Evolutionary conservation across 2,888 invertebrate species (phyloP).

Genomic region (Silvanus unidentatus): DNA sequence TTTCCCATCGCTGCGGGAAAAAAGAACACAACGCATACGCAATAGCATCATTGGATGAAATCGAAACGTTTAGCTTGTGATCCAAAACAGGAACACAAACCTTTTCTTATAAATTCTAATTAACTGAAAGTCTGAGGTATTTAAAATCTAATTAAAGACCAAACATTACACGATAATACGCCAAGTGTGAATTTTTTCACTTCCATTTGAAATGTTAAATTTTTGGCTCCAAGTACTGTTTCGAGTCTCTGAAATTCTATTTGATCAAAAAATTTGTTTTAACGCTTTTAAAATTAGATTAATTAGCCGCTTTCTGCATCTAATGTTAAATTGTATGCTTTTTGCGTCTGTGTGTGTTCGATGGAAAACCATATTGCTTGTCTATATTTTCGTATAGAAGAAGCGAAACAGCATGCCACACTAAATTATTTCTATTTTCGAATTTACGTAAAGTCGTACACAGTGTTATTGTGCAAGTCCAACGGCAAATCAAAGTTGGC

Average conservation of each 20-base stretch:
- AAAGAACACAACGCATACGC: too few species aligned
- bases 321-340: slow-evolving; percentile 11
- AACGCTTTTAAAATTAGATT: slow-evolving; percentile 37
- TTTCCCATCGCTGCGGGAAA: too few species aligned
- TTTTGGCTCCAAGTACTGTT: slow-evolving; percentile 40
- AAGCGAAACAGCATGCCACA: too few species aligned
- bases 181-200: slow-evolving; percentile 18
- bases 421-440: slow-evolving; percentile 21
- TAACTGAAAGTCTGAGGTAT: slow-evolving; percentile 11
- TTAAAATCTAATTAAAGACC: slow-evolving; percentile 31
- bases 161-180: slow-evolving; percentile 19
- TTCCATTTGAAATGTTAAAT: slow-evolving; percentile 47
- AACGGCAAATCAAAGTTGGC: neutral
- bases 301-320: slow-evolving; percentile 7
- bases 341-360: too few species aligned
- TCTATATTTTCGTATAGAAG: too few species aligned
- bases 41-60: too few species aligned
- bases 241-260: slow-evolving; percentile 35
- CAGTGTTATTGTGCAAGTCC: neutral
- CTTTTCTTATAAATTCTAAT: slow-evolving; percentile 22
- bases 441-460: too few species aligned
- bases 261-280: slow-evolving; percentile 41
- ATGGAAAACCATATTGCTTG: too few species aligned
- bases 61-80: too few species aligned
- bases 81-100: slow-evolving; percentile 7